Percentiles rank a stretch among this genome's conserved stretches.
Evolutionary conservation across 2,113 vertebrate species (phyloP).

Genomic region (Calcarius ornatus): DNA sequence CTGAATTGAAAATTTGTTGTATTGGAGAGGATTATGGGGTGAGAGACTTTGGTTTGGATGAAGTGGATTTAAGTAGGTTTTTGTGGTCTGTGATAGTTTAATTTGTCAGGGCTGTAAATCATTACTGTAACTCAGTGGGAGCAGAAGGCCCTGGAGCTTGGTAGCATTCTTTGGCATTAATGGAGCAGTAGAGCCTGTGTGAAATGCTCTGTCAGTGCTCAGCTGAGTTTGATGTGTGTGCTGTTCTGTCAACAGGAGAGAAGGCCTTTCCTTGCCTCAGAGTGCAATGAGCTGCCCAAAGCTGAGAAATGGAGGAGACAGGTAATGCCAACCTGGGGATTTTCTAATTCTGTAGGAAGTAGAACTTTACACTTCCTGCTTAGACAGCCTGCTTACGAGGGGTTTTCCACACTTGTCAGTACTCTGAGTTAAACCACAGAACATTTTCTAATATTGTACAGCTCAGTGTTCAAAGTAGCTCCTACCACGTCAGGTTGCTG

Average conservation of each 20-base stretch:
- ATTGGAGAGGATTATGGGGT: neutral
- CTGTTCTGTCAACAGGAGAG: conserved; percentile 78
- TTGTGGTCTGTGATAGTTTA: neutral
- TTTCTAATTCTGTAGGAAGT: fast-evolving
- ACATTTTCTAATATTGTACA: neutral
- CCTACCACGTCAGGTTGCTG: neutral
- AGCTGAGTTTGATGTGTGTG: neutral
- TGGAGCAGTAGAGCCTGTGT: neutral
- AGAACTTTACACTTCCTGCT: neutral
- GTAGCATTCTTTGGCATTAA: neutral
- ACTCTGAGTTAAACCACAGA: neutral
- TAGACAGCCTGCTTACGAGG: neutral
- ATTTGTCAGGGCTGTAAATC: neutral
- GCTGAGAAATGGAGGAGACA: conserved; percentile 97
- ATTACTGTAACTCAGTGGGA: fast-evolving
- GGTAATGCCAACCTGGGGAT: conserved; percentile 60
- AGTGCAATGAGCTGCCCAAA: conserved; percentile 93
- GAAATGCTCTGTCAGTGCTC: neutral
- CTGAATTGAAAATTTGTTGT: fast-evolving
- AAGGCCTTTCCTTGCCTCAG: conserved; percentile 93
- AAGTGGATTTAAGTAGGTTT: neutral
- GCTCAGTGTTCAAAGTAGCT: neutral
- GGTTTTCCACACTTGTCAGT: neutral
- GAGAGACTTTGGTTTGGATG: neutral
- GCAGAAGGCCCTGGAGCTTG: neutral